Evolutionary conservation across 2,888 invertebrate species (phyloP).

Genomic region (Sinhomidia bicolor): DNA sequence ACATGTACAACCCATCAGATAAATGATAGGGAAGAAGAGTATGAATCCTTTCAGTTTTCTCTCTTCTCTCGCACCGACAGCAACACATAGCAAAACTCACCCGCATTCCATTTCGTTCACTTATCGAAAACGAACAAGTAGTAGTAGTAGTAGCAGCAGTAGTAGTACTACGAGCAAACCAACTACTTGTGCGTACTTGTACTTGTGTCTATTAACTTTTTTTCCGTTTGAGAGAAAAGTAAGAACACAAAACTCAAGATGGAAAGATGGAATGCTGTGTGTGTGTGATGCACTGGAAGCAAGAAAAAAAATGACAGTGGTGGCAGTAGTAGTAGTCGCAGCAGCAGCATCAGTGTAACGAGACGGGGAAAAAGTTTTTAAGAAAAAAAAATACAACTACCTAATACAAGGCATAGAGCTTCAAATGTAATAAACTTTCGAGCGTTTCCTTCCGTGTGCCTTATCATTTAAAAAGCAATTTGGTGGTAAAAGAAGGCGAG

Average conservation of each 20-base stretch:
- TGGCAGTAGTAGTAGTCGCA: neutral
- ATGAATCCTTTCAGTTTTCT: slow-evolving; percentile 29
- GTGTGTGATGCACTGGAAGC: neutral
- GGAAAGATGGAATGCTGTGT: neutral
- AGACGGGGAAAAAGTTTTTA: neutral
- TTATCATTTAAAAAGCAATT: slow-evolving; percentile 68
- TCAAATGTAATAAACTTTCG: neutral
- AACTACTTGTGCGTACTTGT: neutral
- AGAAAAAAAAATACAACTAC: neutral
- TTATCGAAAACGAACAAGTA: slow-evolving; percentile 24
- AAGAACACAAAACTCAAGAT: neutral
- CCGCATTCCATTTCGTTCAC: slow-evolving; percentile 8
- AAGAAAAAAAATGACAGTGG: slow-evolving; percentile 7
- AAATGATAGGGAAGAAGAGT: slow-evolving; percentile 45
- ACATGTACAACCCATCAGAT: slow-evolving; percentile 61
- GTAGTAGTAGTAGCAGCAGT: too few species aligned
- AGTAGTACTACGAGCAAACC: too few species aligned
- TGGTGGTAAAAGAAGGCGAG: slow-evolving; percentile 40
- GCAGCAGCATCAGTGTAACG: neutral
- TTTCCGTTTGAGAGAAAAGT: neutral
- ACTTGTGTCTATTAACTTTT: neutral
- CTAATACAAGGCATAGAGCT: too few species aligned
- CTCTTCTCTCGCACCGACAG: neutral
- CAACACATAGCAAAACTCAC: neutral
- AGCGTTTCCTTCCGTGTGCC: slow-evolving; percentile 52